These are phyloP conservation scores for Achroia grisella DNA, from an alignment of 1,140 invertebrate genomes.

Conservation along the genomic window DNA sequence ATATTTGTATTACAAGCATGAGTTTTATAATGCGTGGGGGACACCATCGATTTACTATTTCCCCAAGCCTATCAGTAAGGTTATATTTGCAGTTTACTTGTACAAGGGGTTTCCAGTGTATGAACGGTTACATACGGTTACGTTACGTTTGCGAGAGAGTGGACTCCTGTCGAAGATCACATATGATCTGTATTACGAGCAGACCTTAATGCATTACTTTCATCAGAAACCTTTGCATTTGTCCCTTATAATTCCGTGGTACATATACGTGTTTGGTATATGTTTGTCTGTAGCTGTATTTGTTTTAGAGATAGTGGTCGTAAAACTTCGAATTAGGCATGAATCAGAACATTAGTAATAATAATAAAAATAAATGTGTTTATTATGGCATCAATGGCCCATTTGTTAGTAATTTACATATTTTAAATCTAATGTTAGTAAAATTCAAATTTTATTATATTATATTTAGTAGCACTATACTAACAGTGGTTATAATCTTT, in stretches of 20 bases:
- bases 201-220: slow-evolving; percentile 8
- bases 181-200: slow-evolving; percentile 7
- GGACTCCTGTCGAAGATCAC: slow-evolving; percentile 25
- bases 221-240: not conserved
- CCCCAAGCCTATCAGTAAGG: slow-evolving; percentile 18
- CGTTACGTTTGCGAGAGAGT: slow-evolving; percentile 30
- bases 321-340: no score
- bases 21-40: slow-evolving; percentile 26
- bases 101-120: slow-evolving; percentile 45
- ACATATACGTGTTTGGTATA: slow-evolving; percentile 18
- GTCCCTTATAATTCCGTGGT: slow-evolving; percentile 26
- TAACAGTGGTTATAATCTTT: no score
- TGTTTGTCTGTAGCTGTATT: slow-evolving; percentile 14
- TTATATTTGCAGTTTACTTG: slow-evolving; percentile 33
- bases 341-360: no score
- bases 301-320: slow-evolving; percentile 18
- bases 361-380: no score
- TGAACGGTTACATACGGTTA: slow-evolving; percentile 11
- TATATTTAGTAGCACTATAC: no score
- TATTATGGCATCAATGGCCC: no score
- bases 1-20: slow-evolving; percentile 25
- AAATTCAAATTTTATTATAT: no score
- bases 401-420: no score
- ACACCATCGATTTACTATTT: slow-evolving; percentile 22
- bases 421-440: no score